Conservation (phyloP, 2,888 invertebrate species). For the Epistrophe eligans region DNA sequence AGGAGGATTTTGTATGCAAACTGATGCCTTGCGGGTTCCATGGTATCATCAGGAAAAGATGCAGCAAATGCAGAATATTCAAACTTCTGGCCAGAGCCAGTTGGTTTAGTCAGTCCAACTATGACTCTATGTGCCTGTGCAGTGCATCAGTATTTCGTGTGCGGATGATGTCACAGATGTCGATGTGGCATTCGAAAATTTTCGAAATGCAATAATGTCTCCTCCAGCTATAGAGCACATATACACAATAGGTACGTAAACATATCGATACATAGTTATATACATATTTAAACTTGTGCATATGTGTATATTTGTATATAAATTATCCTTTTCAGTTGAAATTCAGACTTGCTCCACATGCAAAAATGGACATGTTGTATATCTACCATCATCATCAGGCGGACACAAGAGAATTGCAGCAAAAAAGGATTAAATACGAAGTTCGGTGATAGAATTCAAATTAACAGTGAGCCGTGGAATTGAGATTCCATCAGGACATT, state of each 20-base stretch:
- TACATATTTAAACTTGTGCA: neutral
- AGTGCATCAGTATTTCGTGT: slow-evolving; percentile 56
- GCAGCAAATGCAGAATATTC: slow-evolving; percentile 70
- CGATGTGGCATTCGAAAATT: slow-evolving; percentile 68
- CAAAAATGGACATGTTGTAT: slow-evolving; percentile 28
- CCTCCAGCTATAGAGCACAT: slow-evolving; percentile 24
- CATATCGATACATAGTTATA: neutral
- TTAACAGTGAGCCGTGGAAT: slow-evolving; percentile 65
- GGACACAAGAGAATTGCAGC: slow-evolving; percentile 28
- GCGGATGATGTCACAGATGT: slow-evolving; percentile 73
- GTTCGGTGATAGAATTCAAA: slow-evolving; percentile 74
- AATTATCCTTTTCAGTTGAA: slow-evolving; percentile 60
- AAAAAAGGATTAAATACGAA: slow-evolving; percentile 56
- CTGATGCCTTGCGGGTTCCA: slow-evolving; percentile 46
- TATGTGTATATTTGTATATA: slow-evolving; percentile 17
- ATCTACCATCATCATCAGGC: slow-evolving; percentile 21
- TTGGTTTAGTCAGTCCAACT: slow-evolving; percentile 52
- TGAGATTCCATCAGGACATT: slow-evolving; percentile 59
- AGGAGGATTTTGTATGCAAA: slow-evolving; percentile 64
- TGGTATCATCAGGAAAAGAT: slow-evolving; percentile 68
- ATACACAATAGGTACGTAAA: neutral
- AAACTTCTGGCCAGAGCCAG: slow-evolving; percentile 58
- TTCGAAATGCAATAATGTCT: slow-evolving; percentile 73
- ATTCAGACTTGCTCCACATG: slow-evolving; percentile 50
- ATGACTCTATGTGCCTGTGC: slow-evolving; percentile 46